phyloP scores from a whole-genome alignment of 2,113 vertebrate genomes.

The Dasyornis broadbenti region DNA sequence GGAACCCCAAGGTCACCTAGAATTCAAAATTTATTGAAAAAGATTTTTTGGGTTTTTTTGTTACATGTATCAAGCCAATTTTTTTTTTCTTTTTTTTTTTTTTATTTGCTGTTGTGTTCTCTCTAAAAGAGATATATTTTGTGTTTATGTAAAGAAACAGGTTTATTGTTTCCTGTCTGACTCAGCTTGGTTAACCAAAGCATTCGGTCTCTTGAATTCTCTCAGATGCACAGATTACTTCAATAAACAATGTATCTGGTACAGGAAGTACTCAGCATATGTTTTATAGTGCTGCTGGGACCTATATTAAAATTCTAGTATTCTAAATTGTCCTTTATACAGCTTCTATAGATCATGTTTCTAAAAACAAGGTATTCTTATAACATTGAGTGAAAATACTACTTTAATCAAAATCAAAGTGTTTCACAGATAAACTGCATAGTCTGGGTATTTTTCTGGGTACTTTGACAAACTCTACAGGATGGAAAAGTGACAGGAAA shows the following conservation, averaged over 20 bases:
- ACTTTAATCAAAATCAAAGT: background rate
- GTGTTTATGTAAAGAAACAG: background rate
- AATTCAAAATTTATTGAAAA: background rate
- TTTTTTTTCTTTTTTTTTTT: background rate
- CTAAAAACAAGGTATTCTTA: background rate
- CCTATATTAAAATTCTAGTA: background rate
- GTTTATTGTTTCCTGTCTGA: background rate
- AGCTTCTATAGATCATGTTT: background rate
- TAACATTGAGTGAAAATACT: background rate
- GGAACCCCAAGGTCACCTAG: background rate
- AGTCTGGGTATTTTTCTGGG: background rate
- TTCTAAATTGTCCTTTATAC: background rate
- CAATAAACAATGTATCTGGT: background rate
- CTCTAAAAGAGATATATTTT: background rate
- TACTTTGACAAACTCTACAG: background rate
- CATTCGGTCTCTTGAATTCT: background rate
- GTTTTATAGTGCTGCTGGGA: background rate
- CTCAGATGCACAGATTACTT: background rate
- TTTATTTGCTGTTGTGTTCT: background rate
- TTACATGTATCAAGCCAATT: rapidly evolving
- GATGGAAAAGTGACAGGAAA: background rate
- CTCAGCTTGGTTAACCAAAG: background rate
- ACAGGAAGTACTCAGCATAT: background rate
- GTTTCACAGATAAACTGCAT: background rate
- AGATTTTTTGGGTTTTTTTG: background rate